A percentile compares a stretch with the other conserved stretches of the same genome.
phyloP scores from a whole-genome alignment of 2,797 vertebrate genomes.

The Eulemur coronatus region DNA sequence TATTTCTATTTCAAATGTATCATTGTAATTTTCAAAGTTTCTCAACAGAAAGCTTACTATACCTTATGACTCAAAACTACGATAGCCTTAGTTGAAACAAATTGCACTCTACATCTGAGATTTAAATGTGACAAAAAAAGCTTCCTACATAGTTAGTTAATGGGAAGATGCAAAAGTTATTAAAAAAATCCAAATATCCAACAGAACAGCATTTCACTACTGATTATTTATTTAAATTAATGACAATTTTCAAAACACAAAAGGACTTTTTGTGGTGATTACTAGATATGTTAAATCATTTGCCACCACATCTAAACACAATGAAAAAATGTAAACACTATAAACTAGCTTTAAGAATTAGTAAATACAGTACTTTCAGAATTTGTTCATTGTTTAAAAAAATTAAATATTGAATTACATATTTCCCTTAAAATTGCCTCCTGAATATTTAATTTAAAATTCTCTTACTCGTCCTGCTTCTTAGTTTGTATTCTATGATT shows the following conservation, averaged over 20 bases:
- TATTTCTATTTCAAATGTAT: constrained; percentile 76
- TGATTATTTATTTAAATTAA: constrained; percentile 67
- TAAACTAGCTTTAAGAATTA: constrained; percentile 78
- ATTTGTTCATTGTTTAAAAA: constrained; percentile 78
- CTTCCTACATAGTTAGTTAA: constrained; percentile 81
- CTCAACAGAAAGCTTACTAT: constrained; percentile 66
- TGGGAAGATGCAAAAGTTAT: constrained; percentile 81
- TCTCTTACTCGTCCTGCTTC: constrained; percentile 77
- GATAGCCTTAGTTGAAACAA: constrained; percentile 70
- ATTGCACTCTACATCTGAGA: constrained; percentile 68
- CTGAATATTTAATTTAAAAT: constrained; percentile 73
- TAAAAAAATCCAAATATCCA: constrained; percentile 72
- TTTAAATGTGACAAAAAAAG: constrained; percentile 81
- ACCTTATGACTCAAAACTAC: constrained; percentile 70
- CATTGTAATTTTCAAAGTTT: constrained; percentile 62
- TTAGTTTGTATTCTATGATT: constrained; percentile 77
- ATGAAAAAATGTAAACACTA: constrained; percentile 71
- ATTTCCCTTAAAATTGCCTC: constrained; percentile 80
- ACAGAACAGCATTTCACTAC: constrained; percentile 80
- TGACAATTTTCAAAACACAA: constrained; percentile 80
- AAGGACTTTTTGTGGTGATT: constrained; percentile 75
- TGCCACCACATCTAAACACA: constrained; percentile 84
- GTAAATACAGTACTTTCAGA: constrained; percentile 72
- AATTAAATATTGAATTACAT: constrained; percentile 73
- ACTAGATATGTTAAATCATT: constrained; percentile 76